A percentile compares a stretch with the other conserved stretches of the same genome.
These are phyloP conservation scores for Mactromeris polynyma DNA, from an alignment of 2,888 invertebrate genomes.

Conservation along the genomic window DNA sequence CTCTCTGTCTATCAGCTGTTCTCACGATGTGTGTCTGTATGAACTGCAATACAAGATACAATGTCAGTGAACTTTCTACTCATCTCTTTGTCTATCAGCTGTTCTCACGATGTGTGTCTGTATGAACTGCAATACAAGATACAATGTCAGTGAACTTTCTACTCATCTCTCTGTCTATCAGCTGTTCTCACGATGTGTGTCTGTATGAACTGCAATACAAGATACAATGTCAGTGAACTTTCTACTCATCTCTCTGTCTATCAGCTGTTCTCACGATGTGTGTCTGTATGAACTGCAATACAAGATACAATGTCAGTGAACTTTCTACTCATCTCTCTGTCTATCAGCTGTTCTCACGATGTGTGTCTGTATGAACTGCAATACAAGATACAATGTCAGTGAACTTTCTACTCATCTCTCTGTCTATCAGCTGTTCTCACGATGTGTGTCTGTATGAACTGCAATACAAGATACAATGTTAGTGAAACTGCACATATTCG, in stretches of 20 bases:
- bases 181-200: neutral
- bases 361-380: neutral
- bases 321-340: conserved; percentile 41
- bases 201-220: neutral
- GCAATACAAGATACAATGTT: no score
- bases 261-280: neutral
- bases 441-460: neutral
- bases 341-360: neutral
- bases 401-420: conserved; percentile 55
- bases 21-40: neutral
- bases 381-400: conserved; percentile 74
- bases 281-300: neutral
- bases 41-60: neutral
- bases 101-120: neutral
- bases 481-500: conserved; percentile 71
- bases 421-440: neutral
- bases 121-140: no score
- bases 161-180: conserved; percentile 19
- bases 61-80: conserved; percentile 58
- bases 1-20: neutral
- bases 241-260: conserved; percentile 34
- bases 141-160: conserved; percentile 71
- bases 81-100: neutral
- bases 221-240: conserved; percentile 72
- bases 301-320: conserved; percentile 74